Conservation (phyloP, 2,113 vertebrate species). For the Bos javanicus region DNA sequence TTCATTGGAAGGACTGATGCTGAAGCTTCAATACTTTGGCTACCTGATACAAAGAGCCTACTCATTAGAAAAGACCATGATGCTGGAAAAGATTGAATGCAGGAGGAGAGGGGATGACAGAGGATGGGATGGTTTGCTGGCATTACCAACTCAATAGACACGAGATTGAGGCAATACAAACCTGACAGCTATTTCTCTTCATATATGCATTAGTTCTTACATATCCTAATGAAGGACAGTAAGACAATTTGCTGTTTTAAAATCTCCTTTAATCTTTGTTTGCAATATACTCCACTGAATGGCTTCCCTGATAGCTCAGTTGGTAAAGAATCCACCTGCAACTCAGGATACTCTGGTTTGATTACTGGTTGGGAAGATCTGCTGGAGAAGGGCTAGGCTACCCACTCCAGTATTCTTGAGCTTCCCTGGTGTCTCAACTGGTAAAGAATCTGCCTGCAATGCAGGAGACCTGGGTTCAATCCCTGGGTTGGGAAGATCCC, state of each 20-base stretch:
- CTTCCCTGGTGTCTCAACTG: not conserved
- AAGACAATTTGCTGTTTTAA: not conserved
- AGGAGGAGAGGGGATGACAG: not conserved
- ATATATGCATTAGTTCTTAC: not conserved
- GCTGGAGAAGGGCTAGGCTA: not conserved
- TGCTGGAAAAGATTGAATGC: not conserved
- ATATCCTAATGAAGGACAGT: not conserved
- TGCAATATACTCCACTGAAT: not conserved
- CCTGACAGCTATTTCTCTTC: not conserved
- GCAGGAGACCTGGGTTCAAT: not conserved
- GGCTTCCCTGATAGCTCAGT: not conserved
- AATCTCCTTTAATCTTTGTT: not conserved
- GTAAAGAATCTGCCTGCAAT: not conserved
- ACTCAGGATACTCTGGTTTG: rapidly evolving
- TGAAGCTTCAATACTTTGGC: not conserved
- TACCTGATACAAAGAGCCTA: not conserved
- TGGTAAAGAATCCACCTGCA: not conserved
- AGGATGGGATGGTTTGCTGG: not conserved
- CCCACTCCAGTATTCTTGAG: not conserved
- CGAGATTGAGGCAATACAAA: not conserved
- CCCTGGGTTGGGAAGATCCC: not conserved
- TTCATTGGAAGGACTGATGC: not conserved
- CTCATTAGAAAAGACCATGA: not conserved
- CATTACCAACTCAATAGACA: not conserved
- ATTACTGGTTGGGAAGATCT: not conserved